Conservation (phyloP, 2,797 vertebrate species). For the Helicolenus hilgendorfi region DNA sequence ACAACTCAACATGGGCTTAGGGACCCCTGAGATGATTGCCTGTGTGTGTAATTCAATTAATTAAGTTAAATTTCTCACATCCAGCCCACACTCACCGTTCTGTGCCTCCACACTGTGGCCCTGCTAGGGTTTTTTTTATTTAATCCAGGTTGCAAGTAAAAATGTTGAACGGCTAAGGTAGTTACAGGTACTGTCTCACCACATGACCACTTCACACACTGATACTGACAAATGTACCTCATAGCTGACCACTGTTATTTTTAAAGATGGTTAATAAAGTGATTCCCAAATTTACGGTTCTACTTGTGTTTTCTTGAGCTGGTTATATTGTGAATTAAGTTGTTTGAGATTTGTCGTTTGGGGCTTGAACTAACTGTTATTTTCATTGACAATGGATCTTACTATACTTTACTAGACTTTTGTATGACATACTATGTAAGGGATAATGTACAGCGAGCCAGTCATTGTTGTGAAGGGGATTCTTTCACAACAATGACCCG, state of each 20-base stretch:
- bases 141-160: background rate
- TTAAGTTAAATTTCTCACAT: background rate
- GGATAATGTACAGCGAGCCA: too few relatives aligned
- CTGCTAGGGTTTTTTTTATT: background rate
- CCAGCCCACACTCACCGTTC: background rate
- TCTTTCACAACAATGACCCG: too few relatives aligned
- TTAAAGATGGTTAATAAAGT: conserved; percentile 46
- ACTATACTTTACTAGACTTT: background rate
- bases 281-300: background rate
- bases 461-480: too few relatives aligned
- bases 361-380: background rate
- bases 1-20: background rate
- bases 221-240: conserved; percentile 15
- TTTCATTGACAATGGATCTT: background rate
- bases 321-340: background rate
- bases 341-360: background rate
- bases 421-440: background rate
- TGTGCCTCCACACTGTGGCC: conserved; percentile 22
- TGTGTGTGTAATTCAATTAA: background rate
- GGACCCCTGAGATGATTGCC: background rate
- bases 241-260: background rate
- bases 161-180: background rate
- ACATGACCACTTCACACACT: background rate
- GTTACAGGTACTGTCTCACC: background rate
- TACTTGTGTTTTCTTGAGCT: background rate